These are phyloP conservation scores for Sciurus vulgaris DNA, from an alignment of 2,797 vertebrate genomes.

Conservation along the genomic window DNA sequence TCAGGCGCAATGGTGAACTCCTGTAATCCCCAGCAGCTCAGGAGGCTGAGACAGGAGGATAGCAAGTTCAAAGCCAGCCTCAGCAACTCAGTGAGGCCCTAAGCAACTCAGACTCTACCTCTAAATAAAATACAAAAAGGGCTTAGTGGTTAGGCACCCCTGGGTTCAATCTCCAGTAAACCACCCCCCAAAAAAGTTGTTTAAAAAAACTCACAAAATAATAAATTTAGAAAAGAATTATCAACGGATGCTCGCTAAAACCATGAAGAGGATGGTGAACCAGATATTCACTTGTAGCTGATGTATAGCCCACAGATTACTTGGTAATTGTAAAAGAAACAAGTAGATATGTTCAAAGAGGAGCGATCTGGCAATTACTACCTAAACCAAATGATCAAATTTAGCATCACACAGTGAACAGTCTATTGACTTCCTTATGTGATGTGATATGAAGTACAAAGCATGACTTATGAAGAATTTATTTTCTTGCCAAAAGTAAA, in stretches of 20 bases:
- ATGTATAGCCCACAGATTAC: background rate
- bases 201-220: background rate
- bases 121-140: too few relatives aligned
- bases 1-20: too few relatives aligned
- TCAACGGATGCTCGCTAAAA: background rate
- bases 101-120: too few relatives aligned
- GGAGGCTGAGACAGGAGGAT: too few relatives aligned
- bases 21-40: too few relatives aligned
- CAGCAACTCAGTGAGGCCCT: too few relatives aligned
- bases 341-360: background rate
- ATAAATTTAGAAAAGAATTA: conserved; percentile 10
- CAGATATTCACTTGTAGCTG: background rate
- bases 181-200: too few relatives aligned
- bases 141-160: too few relatives aligned
- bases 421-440: background rate
- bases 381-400: conserved; percentile 9
- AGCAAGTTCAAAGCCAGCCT: too few relatives aligned
- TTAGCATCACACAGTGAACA: background rate
- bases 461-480: background rate
- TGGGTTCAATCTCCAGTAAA: too few relatives aligned
- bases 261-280: background rate
- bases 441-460: background rate
- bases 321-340: background rate
- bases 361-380: background rate
- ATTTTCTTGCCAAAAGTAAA: conserved; percentile 23